Evolutionary conservation across 2,797 vertebrate genomes (phyloP).

Genomic region (Pseudomugil gertrudae): DNA sequence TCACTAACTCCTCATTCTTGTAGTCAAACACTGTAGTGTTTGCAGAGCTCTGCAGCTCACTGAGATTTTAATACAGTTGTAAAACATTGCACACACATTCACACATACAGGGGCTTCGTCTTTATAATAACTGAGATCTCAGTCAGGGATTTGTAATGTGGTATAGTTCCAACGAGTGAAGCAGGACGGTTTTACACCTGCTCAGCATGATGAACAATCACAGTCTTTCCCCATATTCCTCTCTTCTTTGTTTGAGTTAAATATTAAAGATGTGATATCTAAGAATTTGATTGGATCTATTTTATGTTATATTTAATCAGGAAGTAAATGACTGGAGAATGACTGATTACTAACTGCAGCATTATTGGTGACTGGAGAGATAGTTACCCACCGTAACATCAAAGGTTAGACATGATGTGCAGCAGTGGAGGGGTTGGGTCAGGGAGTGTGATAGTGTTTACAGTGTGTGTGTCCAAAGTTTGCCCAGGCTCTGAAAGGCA

Average conservation of each 20-base stretch:
- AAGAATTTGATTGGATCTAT: no score
- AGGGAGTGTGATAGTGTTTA: conserved; percentile 27
- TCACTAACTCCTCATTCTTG: conserved; percentile 31
- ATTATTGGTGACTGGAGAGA: conserved; percentile 17
- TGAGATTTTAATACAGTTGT: conserved; percentile 40
- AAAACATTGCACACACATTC: conserved; percentile 51
- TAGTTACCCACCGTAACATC: conserved; percentile 46
- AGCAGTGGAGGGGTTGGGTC: conserved; percentile 23
- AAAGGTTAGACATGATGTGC: conserved; percentile 47
- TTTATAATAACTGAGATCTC: conserved; percentile 32
- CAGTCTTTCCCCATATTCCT: background rate
- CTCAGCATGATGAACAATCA: background rate
- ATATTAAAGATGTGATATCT: background rate
- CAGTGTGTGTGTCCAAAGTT: conserved; percentile 8
- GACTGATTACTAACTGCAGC: background rate
- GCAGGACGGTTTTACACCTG: background rate
- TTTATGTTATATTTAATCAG: background rate
- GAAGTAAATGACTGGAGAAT: background rate
- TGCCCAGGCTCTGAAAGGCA: conserved; percentile 16
- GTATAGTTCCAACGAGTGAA: conserved; percentile 15
- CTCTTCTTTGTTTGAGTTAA: background rate
- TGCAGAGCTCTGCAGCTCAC: conserved; percentile 21
- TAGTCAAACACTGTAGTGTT: conserved; percentile 57
- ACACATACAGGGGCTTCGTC: conserved; percentile 40
- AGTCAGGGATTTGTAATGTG: conserved; percentile 20